Conservation (phyloP, 2,113 vertebrate genomes). For the Anarrhichthys ocellatus region DNA sequence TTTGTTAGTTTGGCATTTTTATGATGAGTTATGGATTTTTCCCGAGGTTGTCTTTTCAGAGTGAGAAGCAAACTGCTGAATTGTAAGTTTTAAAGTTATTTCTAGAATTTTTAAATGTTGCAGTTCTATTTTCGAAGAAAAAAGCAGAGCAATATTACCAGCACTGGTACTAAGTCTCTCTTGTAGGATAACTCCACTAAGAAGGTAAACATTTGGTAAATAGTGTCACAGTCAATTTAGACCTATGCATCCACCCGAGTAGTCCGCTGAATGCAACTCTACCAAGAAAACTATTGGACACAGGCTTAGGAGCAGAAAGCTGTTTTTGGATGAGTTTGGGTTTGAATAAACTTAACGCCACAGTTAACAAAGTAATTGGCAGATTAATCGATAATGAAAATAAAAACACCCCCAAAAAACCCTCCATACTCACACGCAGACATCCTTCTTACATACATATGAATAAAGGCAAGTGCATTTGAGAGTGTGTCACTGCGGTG, state of each 20-base stretch:
- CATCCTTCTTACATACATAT: constrained; percentile 1
- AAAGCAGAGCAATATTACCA: neutral
- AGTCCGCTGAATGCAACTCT: neutral
- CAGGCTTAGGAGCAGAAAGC: constrained; percentile 8
- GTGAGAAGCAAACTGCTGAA: constrained; percentile 36
- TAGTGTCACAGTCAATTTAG: constrained; percentile 3
- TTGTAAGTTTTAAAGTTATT: constrained; percentile 32
- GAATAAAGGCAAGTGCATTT: constrained; percentile 9
- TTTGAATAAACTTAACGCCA: constrained; percentile 9
- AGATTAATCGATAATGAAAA: neutral
- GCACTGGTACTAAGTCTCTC: constrained; percentile 4
- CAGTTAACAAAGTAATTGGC: neutral
- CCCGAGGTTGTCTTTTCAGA: constrained; percentile 32
- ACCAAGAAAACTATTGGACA: neutral
- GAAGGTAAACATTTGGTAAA: neutral
- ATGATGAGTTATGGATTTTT: constrained; percentile 64
- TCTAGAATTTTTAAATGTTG: constrained; percentile 13
- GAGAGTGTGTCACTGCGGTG: neutral
- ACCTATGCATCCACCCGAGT: neutral
- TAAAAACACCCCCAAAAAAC: neutral
- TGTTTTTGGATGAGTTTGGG: constrained; percentile 7
- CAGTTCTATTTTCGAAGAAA: constrained; percentile 29
- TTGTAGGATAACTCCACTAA: constrained; percentile 12
- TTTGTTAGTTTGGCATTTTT: constrained; percentile 75
- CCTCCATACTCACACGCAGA: neutral